Percentiles rank a stretch among this genome's conserved stretches.
These are phyloP conservation scores for Quadriops clusia DNA, from an alignment of 2,888 invertebrate genomes.

Conservation along the genomic window DNA sequence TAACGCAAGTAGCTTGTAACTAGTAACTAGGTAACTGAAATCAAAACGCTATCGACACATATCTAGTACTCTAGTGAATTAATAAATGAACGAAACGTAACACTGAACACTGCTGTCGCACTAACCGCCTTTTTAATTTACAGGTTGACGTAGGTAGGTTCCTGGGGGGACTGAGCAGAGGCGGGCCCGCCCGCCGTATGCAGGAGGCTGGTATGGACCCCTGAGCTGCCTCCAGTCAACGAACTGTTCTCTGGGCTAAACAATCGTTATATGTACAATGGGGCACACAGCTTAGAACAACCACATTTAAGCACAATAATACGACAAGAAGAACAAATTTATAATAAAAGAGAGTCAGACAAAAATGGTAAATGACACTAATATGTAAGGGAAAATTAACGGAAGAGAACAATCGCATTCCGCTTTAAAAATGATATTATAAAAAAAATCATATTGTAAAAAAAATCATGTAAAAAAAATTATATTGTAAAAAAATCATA, in stretches of 20 bases:
- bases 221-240: slow-evolving; percentile 30
- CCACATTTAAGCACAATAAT: slow-evolving; percentile 17
- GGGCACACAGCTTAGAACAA: slow-evolving; percentile 25
- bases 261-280: slow-evolving; percentile 37
- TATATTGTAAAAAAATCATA: no score
- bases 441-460: slow-evolving; percentile 8
- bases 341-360: slow-evolving; percentile 14
- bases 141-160: slow-evolving; percentile 90
- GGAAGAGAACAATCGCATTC: slow-evolving; percentile 5
- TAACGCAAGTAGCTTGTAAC: no score
- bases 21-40: no score
- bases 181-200: slow-evolving; percentile 44
- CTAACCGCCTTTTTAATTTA: slow-evolving; percentile 48
- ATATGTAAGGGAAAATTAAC: slow-evolving; percentile 7
- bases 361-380: slow-evolving; percentile 7
- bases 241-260: slow-evolving; percentile 38
- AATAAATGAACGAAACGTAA: no score
- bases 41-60: no score
- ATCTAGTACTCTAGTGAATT: no score
- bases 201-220: slow-evolving; percentile 34
- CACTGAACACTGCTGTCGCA: slow-evolving; percentile 38
- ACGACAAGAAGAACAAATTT: slow-evolving; percentile 20
- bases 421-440: slow-evolving; percentile 3
- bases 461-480: slow-evolving; percentile 6
- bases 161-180: slow-evolving; percentile 61